Conservation (phyloP, 92 coral and sea anemone genomes). For the Meandrina meandrites region DNA sequence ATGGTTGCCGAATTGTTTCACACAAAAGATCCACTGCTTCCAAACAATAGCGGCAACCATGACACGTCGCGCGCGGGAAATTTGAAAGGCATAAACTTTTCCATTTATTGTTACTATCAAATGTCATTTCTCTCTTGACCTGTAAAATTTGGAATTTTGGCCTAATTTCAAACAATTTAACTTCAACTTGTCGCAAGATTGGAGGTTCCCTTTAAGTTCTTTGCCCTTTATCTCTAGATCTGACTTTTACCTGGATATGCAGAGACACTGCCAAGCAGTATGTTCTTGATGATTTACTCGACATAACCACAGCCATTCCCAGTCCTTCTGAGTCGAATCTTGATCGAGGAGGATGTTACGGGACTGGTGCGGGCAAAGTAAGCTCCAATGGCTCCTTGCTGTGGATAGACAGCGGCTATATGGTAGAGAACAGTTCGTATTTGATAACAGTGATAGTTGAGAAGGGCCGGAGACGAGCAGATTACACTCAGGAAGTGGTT, state of each 20-base stretch:
- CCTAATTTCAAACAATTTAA: too few species aligned
- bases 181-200: too few species aligned
- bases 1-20: too few species aligned
- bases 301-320: conserved; percentile 10
- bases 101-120: too few species aligned
- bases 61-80: too few species aligned
- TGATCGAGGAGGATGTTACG: conserved; percentile 75
- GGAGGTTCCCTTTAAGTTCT: too few species aligned
- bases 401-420: conserved; percentile 47
- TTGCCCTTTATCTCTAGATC: conserved; percentile 1
- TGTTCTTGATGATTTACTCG: conserved; percentile 24
- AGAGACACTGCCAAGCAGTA: conserved; percentile 18
- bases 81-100: too few species aligned
- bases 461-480: conserved; percentile 52
- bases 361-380: conserved; percentile 72
- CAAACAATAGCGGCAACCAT: too few species aligned
- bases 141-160: too few species aligned
- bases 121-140: too few species aligned
- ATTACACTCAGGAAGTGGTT: conserved; percentile 53
- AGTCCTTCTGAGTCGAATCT: background rate
- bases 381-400: conserved; percentile 44
- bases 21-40: too few species aligned
- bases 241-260: conserved; percentile 58
- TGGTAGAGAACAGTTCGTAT: conserved; percentile 56
- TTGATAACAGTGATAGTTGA: conserved; percentile 55